Evolutionary conservation across 2,888 invertebrate genomes (phyloP).

Genomic region (Lordiphosa andalusiaca): DNA sequence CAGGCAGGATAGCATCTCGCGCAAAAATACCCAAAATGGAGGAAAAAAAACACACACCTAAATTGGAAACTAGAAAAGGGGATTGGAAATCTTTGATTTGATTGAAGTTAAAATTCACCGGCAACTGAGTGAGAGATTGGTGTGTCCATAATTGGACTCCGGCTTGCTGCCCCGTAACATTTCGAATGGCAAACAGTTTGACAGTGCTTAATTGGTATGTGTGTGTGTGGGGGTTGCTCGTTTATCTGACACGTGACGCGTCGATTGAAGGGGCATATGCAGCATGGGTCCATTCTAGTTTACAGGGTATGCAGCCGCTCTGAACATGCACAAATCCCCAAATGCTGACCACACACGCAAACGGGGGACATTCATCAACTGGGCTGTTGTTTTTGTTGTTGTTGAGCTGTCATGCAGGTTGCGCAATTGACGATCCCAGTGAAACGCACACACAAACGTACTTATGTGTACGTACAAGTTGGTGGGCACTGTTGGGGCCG

Average conservation of each 20-base stretch:
- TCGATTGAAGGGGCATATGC: neutral
- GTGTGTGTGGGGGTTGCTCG: constrained; percentile 1
- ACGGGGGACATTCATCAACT: constrained; percentile 18
- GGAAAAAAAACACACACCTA: neutral
- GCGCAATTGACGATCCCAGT: constrained; percentile 8
- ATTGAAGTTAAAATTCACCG: neutral
- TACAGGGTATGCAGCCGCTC: too few relatives aligned
- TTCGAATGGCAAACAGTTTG: constrained; percentile 35
- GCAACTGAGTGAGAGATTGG: constrained; percentile 3
- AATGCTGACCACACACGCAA: constrained; percentile 3
- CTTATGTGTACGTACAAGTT: neutral
- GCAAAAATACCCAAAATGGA: too few relatives aligned
- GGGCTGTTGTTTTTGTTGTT: constrained; percentile 3
- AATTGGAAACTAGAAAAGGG: constrained; percentile 2
- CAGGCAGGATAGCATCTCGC: too few relatives aligned
- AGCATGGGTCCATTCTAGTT: neutral
- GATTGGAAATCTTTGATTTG: constrained; percentile 2
- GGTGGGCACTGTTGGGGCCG: too few relatives aligned
- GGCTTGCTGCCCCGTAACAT: constrained; percentile 12
- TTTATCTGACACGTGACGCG: constrained; percentile 18
- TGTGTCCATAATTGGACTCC: constrained; percentile 8
- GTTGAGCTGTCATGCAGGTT: constrained; percentile 7
- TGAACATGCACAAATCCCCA: neutral
- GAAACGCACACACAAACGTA: constrained; percentile 5
- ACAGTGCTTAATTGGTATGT: constrained; percentile 43